These are phyloP conservation scores for Medauroidea extradentata DNA, from an alignment of 1,140 invertebrate species.

Conservation along the genomic window DNA sequence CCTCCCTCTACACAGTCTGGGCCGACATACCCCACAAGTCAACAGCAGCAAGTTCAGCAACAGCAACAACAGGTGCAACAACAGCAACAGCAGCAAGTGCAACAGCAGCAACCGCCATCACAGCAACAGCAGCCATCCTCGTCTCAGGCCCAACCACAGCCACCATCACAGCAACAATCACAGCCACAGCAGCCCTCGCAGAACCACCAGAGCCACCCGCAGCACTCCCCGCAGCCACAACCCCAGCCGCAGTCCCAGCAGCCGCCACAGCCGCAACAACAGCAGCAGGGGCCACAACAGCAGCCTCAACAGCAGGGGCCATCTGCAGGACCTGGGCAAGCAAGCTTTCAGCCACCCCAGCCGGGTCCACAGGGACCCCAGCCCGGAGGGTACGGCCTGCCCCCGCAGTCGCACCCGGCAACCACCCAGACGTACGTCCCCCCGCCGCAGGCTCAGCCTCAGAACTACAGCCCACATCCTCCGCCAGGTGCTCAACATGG, in stretches of 20 bases:
- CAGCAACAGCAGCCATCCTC: not conserved
- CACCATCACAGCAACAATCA: not conserved
- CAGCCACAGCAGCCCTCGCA: constrained; percentile 6
- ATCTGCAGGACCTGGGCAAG: constrained; percentile 23
- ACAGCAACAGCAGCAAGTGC: constrained; percentile 12
- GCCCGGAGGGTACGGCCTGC: constrained; percentile 24
- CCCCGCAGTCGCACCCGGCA: constrained; percentile 41
- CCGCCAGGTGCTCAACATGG: constrained; percentile 46
- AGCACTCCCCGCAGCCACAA: constrained; percentile 33
- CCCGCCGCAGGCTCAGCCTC: constrained; percentile 39
- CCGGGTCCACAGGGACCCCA: constrained; percentile 37
- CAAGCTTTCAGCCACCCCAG: constrained; percentile 36
- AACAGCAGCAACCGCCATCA: constrained; percentile 1
- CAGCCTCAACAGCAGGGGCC: constrained; percentile 26
- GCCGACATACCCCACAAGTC: constrained; percentile 35
- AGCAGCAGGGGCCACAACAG: constrained; percentile 22
- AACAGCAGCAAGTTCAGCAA: not conserved
- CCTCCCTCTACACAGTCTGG: constrained; percentile 15
- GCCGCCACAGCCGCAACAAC: constrained; percentile 20
- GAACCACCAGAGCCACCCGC: constrained; percentile 29
- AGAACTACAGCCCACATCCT: constrained; percentile 43
- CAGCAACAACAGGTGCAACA: constrained; percentile 5
- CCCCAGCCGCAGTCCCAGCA: constrained; percentile 27
- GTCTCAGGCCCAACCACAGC: not conserved
- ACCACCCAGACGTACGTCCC: constrained; percentile 45